Base-by-base conservation (phyloP, 2,113 vertebrate genomes). In the Carollia perspicillata region DNA sequence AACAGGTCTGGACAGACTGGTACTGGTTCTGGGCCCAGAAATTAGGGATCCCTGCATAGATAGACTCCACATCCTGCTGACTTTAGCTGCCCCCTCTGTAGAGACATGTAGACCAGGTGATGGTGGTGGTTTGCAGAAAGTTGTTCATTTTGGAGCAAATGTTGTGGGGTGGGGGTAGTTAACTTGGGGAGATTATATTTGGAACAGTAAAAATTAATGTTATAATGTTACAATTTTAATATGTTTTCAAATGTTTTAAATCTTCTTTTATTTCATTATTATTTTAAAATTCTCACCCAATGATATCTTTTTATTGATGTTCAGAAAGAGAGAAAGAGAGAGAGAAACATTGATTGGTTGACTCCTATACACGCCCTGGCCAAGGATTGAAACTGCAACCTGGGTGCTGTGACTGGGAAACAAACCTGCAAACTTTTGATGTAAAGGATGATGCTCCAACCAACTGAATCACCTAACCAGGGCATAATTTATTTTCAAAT, bases 201-300 rank as follows among this genome's bases (percentile, higher is more conserved):
- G 97, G 96, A 98, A 86, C 96, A 97, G 97, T 94, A 95, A 96
- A 94, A 98, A 98, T 98, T 98, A 98, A 98, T 94, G 95, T 60
- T 77, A 72, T 18, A 51, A 69, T 42, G 47, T 68, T 75, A 86
- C 23, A 16, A n/a, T 77, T 84, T 83, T 77, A 77, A 16, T 18
- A 23, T 23, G 26, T 51, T 58, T 77, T 53, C 22, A 68, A 78
- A 28, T 58, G 63, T 79, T 69, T 87, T 78, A 37, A 28, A 75
- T n/a, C 2, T 78, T 40, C 23, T 16, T 58, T 26, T 58, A 58
- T 58, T 60, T 60, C 28, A 28, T 60, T 60, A 60, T 60, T 55
- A 55, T 55, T 22, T 60, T 60, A 28, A 26, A 58, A 60, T 60
- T 23, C 58, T 60, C 10, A 60, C 26, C 26, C 58, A 60, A 60